Evolutionary conservation across 2,888 invertebrate species (phyloP).

Genomic region (Petrophora chlorosata): DNA sequence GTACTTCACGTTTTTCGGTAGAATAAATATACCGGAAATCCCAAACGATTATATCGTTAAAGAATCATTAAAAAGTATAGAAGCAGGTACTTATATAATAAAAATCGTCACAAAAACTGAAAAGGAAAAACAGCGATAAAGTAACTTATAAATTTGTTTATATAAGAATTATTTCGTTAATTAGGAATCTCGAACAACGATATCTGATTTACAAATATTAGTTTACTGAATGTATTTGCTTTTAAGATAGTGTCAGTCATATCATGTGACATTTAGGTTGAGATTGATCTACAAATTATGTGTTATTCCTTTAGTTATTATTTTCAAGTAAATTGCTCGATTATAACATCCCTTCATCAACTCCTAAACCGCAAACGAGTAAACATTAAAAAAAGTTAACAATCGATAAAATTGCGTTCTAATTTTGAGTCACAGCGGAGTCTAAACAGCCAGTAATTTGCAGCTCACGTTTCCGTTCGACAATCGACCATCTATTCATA

Average conservation of each 20-base stretch:
- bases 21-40: constrained; percentile 12
- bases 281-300: constrained; percentile 28
- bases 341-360: not conserved
- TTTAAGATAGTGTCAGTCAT: constrained; percentile 23
- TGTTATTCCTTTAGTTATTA: constrained; percentile 18
- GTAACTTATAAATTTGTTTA: constrained; percentile 16
- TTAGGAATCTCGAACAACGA: constrained; percentile 28
- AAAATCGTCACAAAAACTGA: constrained; percentile 23
- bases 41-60: constrained; percentile 13
- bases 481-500: constrained; percentile 63
- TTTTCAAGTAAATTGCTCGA: constrained; percentile 2
- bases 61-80: constrained; percentile 25
- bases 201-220: constrained; percentile 32
- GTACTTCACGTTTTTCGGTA: not conserved
- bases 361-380: not conserved
- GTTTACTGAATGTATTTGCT: too few species aligned
- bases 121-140: constrained; percentile 26
- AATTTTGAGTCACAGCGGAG: constrained; percentile 32
- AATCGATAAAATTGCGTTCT: constrained; percentile 28
- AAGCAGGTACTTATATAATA: constrained; percentile 23
- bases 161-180: constrained; percentile 31
- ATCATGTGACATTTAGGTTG: constrained; percentile 23
- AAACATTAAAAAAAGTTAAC: constrained; percentile 21
- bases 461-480: constrained; percentile 56
- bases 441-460: constrained; percentile 47